Evolutionary conservation across 2,888 invertebrate species (phyloP).

Genomic region (Fragum sueziense): DNA sequence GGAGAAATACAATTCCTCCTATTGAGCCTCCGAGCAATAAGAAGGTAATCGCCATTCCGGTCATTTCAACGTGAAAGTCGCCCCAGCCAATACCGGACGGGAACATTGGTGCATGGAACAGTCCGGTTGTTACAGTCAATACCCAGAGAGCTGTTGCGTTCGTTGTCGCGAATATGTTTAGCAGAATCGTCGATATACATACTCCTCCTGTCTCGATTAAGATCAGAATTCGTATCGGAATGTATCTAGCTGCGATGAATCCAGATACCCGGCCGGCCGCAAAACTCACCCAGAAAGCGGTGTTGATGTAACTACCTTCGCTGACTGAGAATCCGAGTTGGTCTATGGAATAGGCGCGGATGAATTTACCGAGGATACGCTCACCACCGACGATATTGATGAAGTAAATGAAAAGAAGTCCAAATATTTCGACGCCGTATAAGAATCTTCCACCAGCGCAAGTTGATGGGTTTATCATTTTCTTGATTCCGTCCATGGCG

Average conservation of each 20-base stretch:
- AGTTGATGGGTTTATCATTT: slow-evolving; percentile 62
- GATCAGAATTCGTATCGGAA: slow-evolving; percentile 63
- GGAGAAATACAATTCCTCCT: slow-evolving; percentile 67
- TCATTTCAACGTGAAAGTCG: slow-evolving; percentile 68
- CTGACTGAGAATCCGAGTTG: slow-evolving; percentile 62
- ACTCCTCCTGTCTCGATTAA: slow-evolving; percentile 61
- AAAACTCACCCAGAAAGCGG: slow-evolving; percentile 71
- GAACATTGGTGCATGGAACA: slow-evolving; percentile 67
- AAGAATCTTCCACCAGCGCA: slow-evolving; percentile 63
- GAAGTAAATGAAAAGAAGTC: slow-evolving; percentile 64
- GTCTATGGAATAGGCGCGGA: slow-evolving; percentile 70
- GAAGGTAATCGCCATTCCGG: slow-evolving; percentile 66
- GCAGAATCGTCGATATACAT: slow-evolving; percentile 53
- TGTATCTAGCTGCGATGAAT: slow-evolving; percentile 61
- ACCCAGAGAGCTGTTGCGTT: slow-evolving; percentile 64
- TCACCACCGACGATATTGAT: slow-evolving; percentile 69
- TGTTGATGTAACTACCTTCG: slow-evolving; percentile 66
- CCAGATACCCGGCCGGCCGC: slow-evolving; percentile 64
- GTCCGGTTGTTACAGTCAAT: slow-evolving; percentile 59
- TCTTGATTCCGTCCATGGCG: slow-evolving; percentile 18
- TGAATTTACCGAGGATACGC: slow-evolving; percentile 68
- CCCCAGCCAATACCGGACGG: slow-evolving; percentile 71
- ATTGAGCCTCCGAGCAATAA: slow-evolving; percentile 63
- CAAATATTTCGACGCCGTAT: slow-evolving; percentile 63
- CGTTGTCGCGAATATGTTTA: slow-evolving; percentile 62